Evolutionary conservation across 2,888 invertebrate genomes (phyloP), one percentile per base, ranked within the genome.

Genomic region (Napeogenes inachia): DNA sequence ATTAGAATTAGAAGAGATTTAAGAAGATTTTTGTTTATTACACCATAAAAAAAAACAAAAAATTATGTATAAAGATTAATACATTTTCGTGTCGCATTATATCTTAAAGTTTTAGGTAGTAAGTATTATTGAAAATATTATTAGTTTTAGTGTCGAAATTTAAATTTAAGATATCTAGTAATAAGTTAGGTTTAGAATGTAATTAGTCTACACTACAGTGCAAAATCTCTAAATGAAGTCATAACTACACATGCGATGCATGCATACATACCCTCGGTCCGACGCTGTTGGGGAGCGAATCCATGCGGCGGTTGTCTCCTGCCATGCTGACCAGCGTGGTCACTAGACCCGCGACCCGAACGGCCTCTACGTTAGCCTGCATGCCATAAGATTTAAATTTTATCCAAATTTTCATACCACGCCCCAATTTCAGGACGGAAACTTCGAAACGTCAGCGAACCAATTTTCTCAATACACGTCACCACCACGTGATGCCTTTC

Each of bases 321-420:
- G 95, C 94, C 78, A 95, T 95, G 89, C 94, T 95, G 82, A 96
- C 95, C 84, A 96, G 92, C 73, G 95, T 95, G 73, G 96, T 95
- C 78, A 96, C 94, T 78, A 96, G 92, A 70, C 95, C 95, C 68
- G 96, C 95, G 77, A 96, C 95, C 75, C 95, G 92, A 66, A 96
- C 95, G 77, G 95, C 95, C 84, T 95, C 95, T 83, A 95, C 94
- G 89, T 95, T 95, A 75, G 95, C 95, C 89, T 91, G 89, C 87
- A 90, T 88, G 89, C 89, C 78, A 84, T 87, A 89, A 89, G 85
- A 89, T 87, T 87, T 86, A 87, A 87, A 89, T 89, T 82, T 69
- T 81, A 87, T 85, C 84, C 82, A 80, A 75, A 74, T 63, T 65
- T 65, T 63, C 58, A 56, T 59, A 63, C 61, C 63, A 64, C 69